phyloP scores from a whole-genome alignment of 2,797 vertebrate genomes.

The Adelosebastes latens region DNA sequence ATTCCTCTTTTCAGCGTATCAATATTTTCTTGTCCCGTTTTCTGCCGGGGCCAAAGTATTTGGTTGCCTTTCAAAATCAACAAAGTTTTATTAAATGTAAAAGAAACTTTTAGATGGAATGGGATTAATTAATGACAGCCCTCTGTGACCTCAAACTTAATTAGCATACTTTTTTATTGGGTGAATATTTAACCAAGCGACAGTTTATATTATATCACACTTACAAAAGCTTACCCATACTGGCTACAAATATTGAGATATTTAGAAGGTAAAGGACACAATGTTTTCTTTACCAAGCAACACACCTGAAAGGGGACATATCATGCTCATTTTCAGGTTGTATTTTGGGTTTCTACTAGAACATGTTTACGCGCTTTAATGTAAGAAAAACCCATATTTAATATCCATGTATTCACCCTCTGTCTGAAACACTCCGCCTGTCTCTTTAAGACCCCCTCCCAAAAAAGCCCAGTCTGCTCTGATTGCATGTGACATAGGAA shows the following conservation, averaged over 20 bases:
- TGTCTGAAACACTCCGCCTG: no score
- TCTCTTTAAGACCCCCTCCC: no score
- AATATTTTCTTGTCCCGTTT: constrained; percentile 79
- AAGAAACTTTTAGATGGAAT: constrained; percentile 50
- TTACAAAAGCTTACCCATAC: background rate
- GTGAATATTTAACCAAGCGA: constrained; percentile 10
- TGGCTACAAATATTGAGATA: constrained; percentile 18
- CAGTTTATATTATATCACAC: constrained; percentile 14
- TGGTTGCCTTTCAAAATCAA: constrained; percentile 68
- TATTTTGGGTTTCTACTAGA: background rate
- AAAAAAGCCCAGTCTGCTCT: no score
- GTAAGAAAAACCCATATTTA: no score
- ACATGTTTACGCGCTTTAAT: background rate
- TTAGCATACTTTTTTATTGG: constrained; percentile 20
- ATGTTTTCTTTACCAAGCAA: constrained; percentile 28
- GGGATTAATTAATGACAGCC: constrained; percentile 39
- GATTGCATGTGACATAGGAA: no score
- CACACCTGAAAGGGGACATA: background rate
- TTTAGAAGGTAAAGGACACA: constrained; percentile 29
- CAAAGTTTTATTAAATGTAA: constrained; percentile 72
- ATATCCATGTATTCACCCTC: no score
- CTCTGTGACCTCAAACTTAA: constrained; percentile 41
- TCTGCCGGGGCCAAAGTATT: constrained; percentile 66
- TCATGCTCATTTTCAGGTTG: background rate
- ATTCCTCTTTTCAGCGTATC: constrained; percentile 64